Evolutionary conservation across 1,140 invertebrate genomes (phyloP), one percentile per base, ranked within the genome.

Genomic region (Oreohelix idahoensis): DNA sequence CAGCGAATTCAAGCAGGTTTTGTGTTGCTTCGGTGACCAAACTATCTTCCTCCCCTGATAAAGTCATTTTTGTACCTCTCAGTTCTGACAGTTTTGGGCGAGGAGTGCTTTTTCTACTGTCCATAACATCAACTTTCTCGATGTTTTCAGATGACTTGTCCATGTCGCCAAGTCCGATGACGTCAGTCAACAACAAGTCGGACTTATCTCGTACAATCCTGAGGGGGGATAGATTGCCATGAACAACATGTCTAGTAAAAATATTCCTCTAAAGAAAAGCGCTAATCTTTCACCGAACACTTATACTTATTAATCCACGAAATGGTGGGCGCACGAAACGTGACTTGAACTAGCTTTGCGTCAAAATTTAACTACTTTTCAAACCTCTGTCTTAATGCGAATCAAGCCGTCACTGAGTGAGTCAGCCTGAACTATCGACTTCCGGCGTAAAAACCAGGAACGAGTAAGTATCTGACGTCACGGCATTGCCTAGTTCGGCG

Each of bases 151-250:
- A 63, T 66, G 86, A 82, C 77, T 84, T 83, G 82, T 85, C 86
- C 87, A 84, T 89, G 86, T 88, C 86, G 85, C 84, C 81, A 79
- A 71, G 84, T 73, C 73, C 58, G 84, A 83, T 89, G 88, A 89
- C 88, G 88, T 87, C 87, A 87, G 85, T 84, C 81, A 82, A 80
- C 75, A 81, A 84, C 51, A 79, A 74, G 58, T 51, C 15, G 63
- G 79, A 81, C 79, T 73, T 75, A 35, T 70, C 73, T 49, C 20
- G 71, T 79, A n/a, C 42, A 8, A 70, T 51, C 11, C 35, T 13
- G n/a, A n/a, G 74, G 32, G 39, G 15, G 42, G 53, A 36, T 63
- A 66, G 74, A 58, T 51, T 39, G 63, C 17, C n/a, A 75, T n/a
- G 73, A 71, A 66, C 23, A 38, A 63, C 45, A n/a, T 51, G 20